These are phyloP conservation scores for Cylindroiulus punctatus DNA, from an alignment of 2,888 invertebrate species.

Conservation along the genomic window DNA sequence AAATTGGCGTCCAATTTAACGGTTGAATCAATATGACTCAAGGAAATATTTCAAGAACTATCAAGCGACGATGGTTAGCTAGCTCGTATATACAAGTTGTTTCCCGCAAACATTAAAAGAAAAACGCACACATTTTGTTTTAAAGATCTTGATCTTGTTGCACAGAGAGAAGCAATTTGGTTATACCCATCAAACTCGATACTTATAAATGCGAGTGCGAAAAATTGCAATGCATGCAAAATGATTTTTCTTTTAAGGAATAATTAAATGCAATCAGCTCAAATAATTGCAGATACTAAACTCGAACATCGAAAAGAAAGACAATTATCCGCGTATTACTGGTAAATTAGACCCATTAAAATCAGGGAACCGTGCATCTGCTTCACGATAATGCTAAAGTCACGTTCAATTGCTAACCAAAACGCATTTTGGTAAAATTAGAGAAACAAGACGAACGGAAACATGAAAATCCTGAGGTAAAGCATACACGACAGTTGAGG, in stretches of 20 bases:
- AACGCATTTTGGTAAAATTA: too few relatives aligned
- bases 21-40: conserved; percentile 24
- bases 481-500: too few relatives aligned
- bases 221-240: not conserved
- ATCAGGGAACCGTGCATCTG: not conserved
- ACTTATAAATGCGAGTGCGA: not conserved
- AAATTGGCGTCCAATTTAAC: conserved; percentile 30
- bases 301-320: not conserved
- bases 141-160: not conserved
- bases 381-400: not conserved
- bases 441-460: too few relatives aligned
- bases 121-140: not conserved
- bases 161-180: not conserved
- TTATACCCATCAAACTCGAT: not conserved
- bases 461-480: not conserved
- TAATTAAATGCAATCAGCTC: not conserved
- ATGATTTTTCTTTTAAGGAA: not conserved
- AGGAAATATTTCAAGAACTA: not conserved
- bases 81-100: not conserved
- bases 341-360: not conserved
- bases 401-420: not conserved
- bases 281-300: not conserved
- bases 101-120: not conserved
- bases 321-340: not conserved
- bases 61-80: not conserved